Conservation (phyloP, 1,140 invertebrate genomes). For the Orchesella cincta region DNA sequence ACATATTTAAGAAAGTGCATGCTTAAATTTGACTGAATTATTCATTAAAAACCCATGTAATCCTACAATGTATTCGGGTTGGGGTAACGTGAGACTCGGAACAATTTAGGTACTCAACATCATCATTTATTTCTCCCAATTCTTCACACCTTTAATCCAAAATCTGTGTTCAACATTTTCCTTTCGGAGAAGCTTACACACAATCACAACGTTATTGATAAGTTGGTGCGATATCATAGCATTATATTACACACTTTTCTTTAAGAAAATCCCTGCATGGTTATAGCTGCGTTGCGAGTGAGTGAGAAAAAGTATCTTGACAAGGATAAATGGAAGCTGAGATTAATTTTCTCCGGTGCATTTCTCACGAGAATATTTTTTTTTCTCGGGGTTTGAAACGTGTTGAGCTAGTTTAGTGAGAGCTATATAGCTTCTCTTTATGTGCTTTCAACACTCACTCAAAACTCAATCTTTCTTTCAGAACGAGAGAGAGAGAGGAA, state of each 20-base stretch:
- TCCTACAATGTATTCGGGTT: too few species aligned
- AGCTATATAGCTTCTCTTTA: background rate
- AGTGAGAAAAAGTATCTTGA: conserved; percentile 32
- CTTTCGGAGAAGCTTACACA: too few species aligned
- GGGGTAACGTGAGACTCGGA: background rate
- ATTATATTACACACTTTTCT: too few species aligned
- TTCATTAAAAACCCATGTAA: background rate
- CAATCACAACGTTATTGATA: too few species aligned
- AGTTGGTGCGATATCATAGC: too few species aligned
- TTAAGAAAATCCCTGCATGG: too few species aligned
- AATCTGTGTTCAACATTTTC: background rate
- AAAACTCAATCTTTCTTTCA: conserved; percentile 15
- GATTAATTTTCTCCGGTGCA: conserved; percentile 52
- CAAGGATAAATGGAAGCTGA: conserved; percentile 52
- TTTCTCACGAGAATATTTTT: conserved; percentile 51
- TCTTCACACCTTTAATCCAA: background rate
- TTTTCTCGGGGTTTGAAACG: too few species aligned
- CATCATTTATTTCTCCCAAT: background rate
- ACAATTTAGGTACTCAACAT: background rate
- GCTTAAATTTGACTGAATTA: background rate
- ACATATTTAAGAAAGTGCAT: background rate
- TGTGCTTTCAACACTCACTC: conserved; percentile 12
- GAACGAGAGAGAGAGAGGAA: too few species aligned
- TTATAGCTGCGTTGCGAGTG: background rate
- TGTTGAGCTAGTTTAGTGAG: too few species aligned